Conservation (phyloP, 2,888 invertebrate genomes). For the Plagodis pulveraria region DNA sequence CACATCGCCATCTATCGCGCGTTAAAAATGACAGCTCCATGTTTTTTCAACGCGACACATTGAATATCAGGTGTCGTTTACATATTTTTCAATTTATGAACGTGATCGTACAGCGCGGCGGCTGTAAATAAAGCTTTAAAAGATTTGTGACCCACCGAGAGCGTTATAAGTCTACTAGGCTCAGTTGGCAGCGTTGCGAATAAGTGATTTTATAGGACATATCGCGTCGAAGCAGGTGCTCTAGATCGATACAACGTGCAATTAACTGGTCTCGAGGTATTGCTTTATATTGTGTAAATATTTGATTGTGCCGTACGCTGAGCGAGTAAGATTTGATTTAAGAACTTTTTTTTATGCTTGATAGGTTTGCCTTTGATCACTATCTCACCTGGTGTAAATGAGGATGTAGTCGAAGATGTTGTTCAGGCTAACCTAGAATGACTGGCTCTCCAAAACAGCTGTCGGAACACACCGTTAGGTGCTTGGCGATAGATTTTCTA, state of each 20-base stretch:
- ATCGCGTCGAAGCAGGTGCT: conserved; percentile 22
- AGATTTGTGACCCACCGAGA: conserved; percentile 46
- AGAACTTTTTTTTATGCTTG: too few species aligned
- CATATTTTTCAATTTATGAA: conserved; percentile 76
- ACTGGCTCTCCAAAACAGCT: too few species aligned
- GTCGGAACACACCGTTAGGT: too few species aligned
- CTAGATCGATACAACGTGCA: conserved; percentile 8
- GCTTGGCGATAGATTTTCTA: too few species aligned
- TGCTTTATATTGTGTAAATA: too few species aligned
- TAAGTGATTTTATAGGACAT: conserved; percentile 42
- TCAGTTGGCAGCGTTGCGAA: conserved; percentile 33
- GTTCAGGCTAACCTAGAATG: too few species aligned
- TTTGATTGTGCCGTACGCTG: too few species aligned
- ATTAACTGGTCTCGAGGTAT: conserved; percentile 1
- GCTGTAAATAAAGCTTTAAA: conserved; percentile 63
- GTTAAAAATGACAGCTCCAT: conserved; percentile 78
- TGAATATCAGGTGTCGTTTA: conserved; percentile 71
- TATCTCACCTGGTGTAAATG: too few species aligned
- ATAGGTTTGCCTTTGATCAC: too few species aligned
- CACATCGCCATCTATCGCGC: conserved; percentile 65
- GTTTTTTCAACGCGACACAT: conserved; percentile 71
- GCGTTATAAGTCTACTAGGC: conserved; percentile 37
- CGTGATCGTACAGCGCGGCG: conserved; percentile 55
- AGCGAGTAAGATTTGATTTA: too few species aligned
- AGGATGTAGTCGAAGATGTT: too few species aligned